phyloP scores from a whole-genome alignment of 2,888 invertebrate species.

The Andrena chrysosceles region DNA sequence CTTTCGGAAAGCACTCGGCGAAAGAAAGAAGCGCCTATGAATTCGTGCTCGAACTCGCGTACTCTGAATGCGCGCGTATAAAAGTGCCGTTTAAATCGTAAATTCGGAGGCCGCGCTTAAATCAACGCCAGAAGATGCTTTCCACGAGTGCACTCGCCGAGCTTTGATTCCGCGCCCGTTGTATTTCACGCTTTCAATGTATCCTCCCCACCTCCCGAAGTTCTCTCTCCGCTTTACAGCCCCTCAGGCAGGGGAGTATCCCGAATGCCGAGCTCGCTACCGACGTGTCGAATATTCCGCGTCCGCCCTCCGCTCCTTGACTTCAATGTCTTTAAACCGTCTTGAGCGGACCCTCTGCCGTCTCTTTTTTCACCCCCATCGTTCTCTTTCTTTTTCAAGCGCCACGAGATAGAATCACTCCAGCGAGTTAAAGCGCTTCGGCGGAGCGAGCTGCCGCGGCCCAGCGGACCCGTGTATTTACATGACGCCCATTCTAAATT shows the following conservation, averaged over 20 bases:
- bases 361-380: too few species aligned
- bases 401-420: not conserved
- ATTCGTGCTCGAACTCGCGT: constrained; percentile 62
- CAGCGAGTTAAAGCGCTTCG: constrained; percentile 16
- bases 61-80: constrained; percentile 45
- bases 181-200: constrained; percentile 24
- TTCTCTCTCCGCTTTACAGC: not conserved
- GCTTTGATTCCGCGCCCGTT: constrained; percentile 37
- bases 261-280: constrained; percentile 1
- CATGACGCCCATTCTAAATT: constrained; percentile 11
- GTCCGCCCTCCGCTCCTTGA: not conserved
- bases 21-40: constrained; percentile 56
- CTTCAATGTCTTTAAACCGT: not conserved
- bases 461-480: not conserved
- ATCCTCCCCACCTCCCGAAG: not conserved
- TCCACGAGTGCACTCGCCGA: constrained; percentile 35
- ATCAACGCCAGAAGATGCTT: constrained; percentile 60
- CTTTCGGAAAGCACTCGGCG: constrained; percentile 50
- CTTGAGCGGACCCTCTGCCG: not conserved
- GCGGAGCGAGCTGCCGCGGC: not conserved
- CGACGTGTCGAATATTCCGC: constrained; percentile 2
- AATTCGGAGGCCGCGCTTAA: constrained; percentile 58
- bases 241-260: constrained; percentile 9
- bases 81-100: constrained; percentile 64
- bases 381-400: not conserved